phyloP scores from a whole-genome alignment of 2,797 vertebrate genomes.

The Phataginus tetradactyla region DNA sequence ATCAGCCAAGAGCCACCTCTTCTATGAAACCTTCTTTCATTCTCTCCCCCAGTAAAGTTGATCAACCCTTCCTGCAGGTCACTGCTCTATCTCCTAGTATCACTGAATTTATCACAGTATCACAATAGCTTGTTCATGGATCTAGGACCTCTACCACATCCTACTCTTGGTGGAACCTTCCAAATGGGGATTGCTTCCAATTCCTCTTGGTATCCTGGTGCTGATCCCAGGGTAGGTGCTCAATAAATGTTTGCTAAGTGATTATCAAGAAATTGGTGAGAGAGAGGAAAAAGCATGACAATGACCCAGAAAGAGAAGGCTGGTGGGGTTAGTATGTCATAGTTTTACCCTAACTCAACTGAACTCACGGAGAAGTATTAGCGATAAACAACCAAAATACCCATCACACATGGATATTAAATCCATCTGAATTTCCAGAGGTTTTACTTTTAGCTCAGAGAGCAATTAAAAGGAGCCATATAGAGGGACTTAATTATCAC shows the following conservation, averaged over 20 bases:
- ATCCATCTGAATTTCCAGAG: conserved; percentile 50
- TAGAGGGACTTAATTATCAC: conserved; percentile 60
- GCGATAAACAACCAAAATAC: conserved; percentile 8
- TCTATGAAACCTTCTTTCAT: neutral
- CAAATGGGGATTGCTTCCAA: neutral
- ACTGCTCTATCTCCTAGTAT: neutral
- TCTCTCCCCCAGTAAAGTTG: neutral
- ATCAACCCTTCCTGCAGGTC: neutral
- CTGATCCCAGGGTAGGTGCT: neutral
- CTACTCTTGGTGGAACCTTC: neutral
- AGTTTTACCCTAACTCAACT: neutral
- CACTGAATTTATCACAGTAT: neutral
- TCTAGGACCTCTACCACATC: neutral
- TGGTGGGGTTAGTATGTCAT: neutral
- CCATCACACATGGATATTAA: conserved; percentile 21
- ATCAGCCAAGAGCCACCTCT: neutral
- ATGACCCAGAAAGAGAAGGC: neutral
- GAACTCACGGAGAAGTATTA: neutral
- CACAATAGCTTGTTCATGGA: neutral
- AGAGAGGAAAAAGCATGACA: conserved; percentile 4
- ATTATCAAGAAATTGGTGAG: neutral
- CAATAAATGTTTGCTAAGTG: neutral
- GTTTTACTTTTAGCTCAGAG: conserved; percentile 51
- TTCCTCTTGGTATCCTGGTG: neutral
- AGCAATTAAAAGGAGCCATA: conserved; percentile 46